A percentile compares a stretch with the other conserved stretches of the same genome.
Evolutionary conservation across 1,140 invertebrate genomes (phyloP).

Genomic region (Trissolcus basalis): DNA sequence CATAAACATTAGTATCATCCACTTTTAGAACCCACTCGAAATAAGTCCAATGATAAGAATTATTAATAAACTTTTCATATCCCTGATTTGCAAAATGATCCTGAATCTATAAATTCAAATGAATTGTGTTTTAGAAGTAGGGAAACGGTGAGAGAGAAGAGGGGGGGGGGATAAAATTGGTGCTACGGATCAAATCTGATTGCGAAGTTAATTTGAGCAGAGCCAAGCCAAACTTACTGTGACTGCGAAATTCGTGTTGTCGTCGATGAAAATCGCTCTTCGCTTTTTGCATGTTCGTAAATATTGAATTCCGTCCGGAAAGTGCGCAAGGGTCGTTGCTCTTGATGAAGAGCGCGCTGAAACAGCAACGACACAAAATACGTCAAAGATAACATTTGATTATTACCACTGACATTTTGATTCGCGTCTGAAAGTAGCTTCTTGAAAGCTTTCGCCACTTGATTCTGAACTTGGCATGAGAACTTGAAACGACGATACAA

Average conservation of each 20-base stretch:
- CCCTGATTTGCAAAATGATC: neutral
- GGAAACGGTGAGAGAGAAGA: neutral
- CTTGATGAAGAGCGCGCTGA: constrained; percentile 79
- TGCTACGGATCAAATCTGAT: neutral
- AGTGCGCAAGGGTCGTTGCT: constrained; percentile 83
- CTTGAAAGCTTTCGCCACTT: neutral
- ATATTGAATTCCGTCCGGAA: constrained; percentile 88
- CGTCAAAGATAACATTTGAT: constrained; percentile 64
- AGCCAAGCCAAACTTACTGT: constrained; percentile 74
- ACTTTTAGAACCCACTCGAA: too few relatives aligned
- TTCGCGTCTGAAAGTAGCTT: neutral
- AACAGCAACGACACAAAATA: constrained; percentile 68
- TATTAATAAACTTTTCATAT: too few relatives aligned
- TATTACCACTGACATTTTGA: constrained; percentile 10
- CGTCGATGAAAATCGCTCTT: constrained; percentile 79
- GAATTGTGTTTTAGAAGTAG: neutral
- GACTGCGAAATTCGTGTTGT: constrained; percentile 78
- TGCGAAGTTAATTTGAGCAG: too few relatives aligned
- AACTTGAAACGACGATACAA: neutral
- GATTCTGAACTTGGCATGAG: neutral
- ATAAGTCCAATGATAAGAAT: too few relatives aligned
- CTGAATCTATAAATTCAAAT: neutral
- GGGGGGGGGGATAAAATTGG: too few relatives aligned
- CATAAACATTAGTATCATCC: too few relatives aligned
- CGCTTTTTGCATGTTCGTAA: constrained; percentile 80